These are phyloP conservation scores for Pelmatolapia mariae DNA, from an alignment of 2,113 vertebrate species.

Conservation along the genomic window DNA sequence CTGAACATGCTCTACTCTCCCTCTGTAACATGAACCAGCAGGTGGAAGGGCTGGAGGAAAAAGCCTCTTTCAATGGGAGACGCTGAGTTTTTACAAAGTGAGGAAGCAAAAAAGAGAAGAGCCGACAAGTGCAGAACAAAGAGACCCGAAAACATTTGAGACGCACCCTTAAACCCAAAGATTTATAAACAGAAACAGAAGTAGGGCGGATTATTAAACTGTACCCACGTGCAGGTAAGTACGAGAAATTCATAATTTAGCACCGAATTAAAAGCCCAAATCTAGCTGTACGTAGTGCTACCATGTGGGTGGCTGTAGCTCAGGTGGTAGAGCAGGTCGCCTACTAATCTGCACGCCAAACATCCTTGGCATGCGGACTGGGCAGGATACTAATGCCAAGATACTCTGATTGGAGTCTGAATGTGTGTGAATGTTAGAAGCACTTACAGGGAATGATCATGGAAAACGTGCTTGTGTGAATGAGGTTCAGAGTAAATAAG, in stretches of 20 bases:
- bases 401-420: neutral
- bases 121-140: neutral
- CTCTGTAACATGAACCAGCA: rapidly evolving
- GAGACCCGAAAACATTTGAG: neutral
- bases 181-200: rapidly evolving
- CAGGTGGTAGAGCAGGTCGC: neutral
- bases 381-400: neutral
- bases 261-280: neutral
- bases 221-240: neutral
- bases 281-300: rapidly evolving
- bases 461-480: neutral
- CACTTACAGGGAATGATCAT: neutral
- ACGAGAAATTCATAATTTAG: neutral
- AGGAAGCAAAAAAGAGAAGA: neutral
- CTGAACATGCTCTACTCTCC: neutral
- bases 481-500: neutral
- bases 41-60: neutral
- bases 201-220: neutral
- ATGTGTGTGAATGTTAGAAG: neutral
- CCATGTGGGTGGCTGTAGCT: neutral
- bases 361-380: rapidly evolving
- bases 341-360: neutral
- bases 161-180: neutral
- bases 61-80: rapidly evolving
- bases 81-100: rapidly evolving